These are phyloP conservation scores for Corynorhinus townsendii DNA, from an alignment of 2,113 vertebrate species.

Conservation along the genomic window DNA sequence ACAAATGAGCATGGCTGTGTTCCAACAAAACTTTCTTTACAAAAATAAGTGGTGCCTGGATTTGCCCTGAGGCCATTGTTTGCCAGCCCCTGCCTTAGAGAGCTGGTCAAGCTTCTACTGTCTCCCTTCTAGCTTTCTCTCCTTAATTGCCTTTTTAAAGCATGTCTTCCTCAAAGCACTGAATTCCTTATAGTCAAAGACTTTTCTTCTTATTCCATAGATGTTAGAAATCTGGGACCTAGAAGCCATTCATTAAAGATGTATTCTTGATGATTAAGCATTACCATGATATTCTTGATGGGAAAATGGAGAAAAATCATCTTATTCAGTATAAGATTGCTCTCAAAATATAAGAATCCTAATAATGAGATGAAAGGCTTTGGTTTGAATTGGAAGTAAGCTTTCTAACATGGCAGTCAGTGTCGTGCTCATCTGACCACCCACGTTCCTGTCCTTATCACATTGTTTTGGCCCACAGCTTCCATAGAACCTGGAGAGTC, in stretches of 20 bases:
- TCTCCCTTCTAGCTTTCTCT: background rate
- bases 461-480: background rate
- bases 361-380: background rate
- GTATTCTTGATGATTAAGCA: background rate
- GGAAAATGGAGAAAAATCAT: slow-evolving; percentile 13
- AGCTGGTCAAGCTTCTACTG: background rate
- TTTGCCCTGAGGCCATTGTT: background rate
- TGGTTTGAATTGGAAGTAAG: background rate
- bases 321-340: background rate
- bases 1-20: background rate
- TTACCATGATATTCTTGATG: background rate
- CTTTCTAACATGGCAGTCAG: background rate
- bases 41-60: background rate
- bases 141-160: background rate
- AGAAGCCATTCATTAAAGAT: background rate
- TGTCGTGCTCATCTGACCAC: background rate
- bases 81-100: background rate
- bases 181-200: background rate
- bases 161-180: background rate
- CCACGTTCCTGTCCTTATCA: background rate
- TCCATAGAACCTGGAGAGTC: background rate
- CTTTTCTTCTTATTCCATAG: background rate
- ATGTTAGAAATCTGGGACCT: background rate
- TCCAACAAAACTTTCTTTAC: background rate
- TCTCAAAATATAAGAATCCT: background rate